Conservation (phyloP, 2,113 vertebrate species). For the Hiodon tergisus region DNA sequence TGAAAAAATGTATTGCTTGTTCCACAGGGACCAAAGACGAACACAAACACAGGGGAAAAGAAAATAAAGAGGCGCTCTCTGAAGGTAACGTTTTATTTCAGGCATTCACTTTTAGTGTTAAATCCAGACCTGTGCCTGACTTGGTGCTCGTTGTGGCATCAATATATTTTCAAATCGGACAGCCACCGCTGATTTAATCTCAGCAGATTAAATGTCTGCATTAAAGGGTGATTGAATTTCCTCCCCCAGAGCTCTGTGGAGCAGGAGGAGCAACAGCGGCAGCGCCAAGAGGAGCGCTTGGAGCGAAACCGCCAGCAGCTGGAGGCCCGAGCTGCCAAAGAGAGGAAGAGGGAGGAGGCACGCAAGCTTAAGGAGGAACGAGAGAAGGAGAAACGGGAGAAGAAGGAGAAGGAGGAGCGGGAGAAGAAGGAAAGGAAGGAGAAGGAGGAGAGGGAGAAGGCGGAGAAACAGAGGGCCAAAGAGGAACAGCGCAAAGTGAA, state of each 20-base stretch:
- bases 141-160: background rate
- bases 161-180: background rate
- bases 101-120: background rate
- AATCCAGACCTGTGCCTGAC: background rate
- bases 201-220: background rate
- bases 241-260: slow-evolving; percentile 56
- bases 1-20: background rate
- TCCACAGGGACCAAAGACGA: slow-evolving; percentile 47
- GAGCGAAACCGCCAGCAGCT: slow-evolving; percentile 58
- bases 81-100: slow-evolving; percentile 46
- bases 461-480: slow-evolving; percentile 74
- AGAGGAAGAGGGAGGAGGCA: slow-evolving; percentile 61
- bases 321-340: slow-evolving; percentile 59
- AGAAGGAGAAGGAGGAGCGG: slow-evolving; percentile 77
- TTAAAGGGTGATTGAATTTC: background rate
- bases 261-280: slow-evolving; percentile 68
- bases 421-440: slow-evolving; percentile 83
- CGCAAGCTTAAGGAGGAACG: slow-evolving; percentile 71
- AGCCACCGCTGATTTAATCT: background rate
- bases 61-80: slow-evolving; percentile 54
- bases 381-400: slow-evolving; percentile 76
- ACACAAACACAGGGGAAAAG: slow-evolving; percentile 46
- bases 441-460: slow-evolving; percentile 79
- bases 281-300: slow-evolving; percentile 36
- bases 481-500: slow-evolving; percentile 85